Percentiles rank a stretch among this genome's conserved stretches.
phyloP scores from a whole-genome alignment of 2,888 invertebrate genomes.

The Nemapogon koenigi region DNA sequence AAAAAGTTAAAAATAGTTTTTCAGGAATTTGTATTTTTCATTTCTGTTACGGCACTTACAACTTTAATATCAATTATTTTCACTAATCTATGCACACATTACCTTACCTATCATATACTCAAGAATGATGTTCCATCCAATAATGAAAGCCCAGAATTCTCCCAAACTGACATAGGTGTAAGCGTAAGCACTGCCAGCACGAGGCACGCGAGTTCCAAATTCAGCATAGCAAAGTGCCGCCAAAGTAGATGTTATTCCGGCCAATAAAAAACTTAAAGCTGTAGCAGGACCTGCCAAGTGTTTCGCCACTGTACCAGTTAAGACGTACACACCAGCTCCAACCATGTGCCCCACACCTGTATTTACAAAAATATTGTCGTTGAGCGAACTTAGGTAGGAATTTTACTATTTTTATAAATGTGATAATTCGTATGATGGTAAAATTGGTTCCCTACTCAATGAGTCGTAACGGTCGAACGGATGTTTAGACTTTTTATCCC shows the following conservation, averaged over 20 bases:
- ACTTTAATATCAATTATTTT: neutral
- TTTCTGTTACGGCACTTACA: neutral
- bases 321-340: conserved; percentile 92
- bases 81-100: neutral
- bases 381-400: no score
- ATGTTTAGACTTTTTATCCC: no score
- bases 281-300: conserved; percentile 86
- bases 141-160: conserved; percentile 93
- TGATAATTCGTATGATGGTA: no score
- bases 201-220: conserved; percentile 85
- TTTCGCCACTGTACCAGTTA: conserved; percentile 85
- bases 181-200: conserved; percentile 92
- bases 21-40: no score
- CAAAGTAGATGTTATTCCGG: conserved; percentile 81
- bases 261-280: conserved; percentile 68
- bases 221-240: conserved; percentile 90
- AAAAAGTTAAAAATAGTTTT: no score
- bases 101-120: conserved; percentile 84
- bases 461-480: no score
- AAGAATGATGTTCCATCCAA: conserved; percentile 93
- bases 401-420: no score
- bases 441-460: no score
- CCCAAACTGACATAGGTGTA: conserved; percentile 94
- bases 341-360: conserved; percentile 94
- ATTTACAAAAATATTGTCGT: no score